Evolutionary conservation across 2,888 invertebrate species (phyloP).

Genomic region (Hipparchia sbordonii): DNA sequence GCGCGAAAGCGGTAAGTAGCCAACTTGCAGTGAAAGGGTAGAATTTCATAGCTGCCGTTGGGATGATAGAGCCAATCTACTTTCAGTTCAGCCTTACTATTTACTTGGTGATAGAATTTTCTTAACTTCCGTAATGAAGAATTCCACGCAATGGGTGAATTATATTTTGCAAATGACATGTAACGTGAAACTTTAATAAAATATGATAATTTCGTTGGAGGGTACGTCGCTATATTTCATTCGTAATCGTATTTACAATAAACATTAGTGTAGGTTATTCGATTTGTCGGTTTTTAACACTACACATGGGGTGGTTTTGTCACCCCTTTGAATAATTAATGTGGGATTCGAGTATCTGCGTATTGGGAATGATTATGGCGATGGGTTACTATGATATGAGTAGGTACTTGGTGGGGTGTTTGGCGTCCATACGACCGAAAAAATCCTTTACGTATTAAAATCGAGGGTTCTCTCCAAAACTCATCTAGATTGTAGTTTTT

Average conservation of each 20-base stretch:
- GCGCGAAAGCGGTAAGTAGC: too few relatives aligned
- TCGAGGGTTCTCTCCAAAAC: too few relatives aligned
- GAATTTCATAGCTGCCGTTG: too few relatives aligned
- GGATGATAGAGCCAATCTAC: too few relatives aligned
- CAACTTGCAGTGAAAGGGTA: too few relatives aligned
- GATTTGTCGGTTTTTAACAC: conserved; percentile 53
- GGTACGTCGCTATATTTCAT: conserved; percentile 45
- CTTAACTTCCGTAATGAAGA: too few relatives aligned
- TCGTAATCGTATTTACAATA: conserved; percentile 55
- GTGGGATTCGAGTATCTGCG: conserved; percentile 27
- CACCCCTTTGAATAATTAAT: conserved; percentile 39
- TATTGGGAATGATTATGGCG: conserved; percentile 8
- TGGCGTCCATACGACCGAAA: not conserved
- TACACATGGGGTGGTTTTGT: conserved; percentile 36
- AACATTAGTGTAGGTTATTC: conserved; percentile 50
- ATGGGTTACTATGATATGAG: not conserved
- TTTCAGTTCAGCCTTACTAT: too few relatives aligned
- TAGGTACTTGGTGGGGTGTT: not conserved
- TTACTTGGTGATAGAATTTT: too few relatives aligned
- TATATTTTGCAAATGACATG: conserved; percentile 13
- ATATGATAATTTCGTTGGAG: conserved; percentile 9
- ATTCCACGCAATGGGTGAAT: not conserved
- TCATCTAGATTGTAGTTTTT: too few relatives aligned
- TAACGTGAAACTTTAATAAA: conserved; percentile 22
- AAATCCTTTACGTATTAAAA: not conserved